phyloP scores from a whole-genome alignment of 2,888 invertebrate genomes.

The Meandrusa payeni region DNA sequence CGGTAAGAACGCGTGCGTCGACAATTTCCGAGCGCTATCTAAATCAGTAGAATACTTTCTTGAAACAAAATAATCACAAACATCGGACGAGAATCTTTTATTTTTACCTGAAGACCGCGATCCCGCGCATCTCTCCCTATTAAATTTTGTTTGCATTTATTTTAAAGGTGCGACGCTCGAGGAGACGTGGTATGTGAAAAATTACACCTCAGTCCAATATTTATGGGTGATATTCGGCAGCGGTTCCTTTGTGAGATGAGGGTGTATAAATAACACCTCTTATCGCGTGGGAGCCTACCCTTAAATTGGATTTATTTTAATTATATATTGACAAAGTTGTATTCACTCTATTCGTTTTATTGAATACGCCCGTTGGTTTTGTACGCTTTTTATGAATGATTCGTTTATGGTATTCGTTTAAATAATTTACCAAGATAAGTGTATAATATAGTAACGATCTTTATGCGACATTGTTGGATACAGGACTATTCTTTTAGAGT shows the following conservation, averaged over 20 bases:
- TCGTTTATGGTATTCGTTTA: too few species aligned
- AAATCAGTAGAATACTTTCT: slow-evolving; percentile 40
- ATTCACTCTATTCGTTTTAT: slow-evolving; percentile 28
- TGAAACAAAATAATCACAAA: slow-evolving; percentile 61
- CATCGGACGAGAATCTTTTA: slow-evolving; percentile 73
- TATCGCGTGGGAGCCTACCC: slow-evolving; percentile 80
- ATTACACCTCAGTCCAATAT: slow-evolving; percentile 81
- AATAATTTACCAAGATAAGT: too few species aligned
- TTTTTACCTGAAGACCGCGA: slow-evolving; percentile 76
- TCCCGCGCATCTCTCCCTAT: slow-evolving; percentile 80
- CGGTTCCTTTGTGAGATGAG: slow-evolving; percentile 79
- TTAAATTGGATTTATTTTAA: slow-evolving; percentile 78
- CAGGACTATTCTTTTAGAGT: not conserved
- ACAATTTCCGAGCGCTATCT: slow-evolving; percentile 14
- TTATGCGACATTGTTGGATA: too few species aligned
- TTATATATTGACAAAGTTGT: slow-evolving; percentile 68
- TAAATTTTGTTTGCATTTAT: slow-evolving; percentile 82
- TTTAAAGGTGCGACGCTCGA: slow-evolving; percentile 80
- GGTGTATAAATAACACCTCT: slow-evolving; percentile 80
- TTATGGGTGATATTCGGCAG: slow-evolving; percentile 82
- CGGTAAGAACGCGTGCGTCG: not conserved
- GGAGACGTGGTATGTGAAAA: slow-evolving; percentile 80
- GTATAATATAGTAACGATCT: too few species aligned
- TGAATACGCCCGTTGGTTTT: slow-evolving; percentile 11
- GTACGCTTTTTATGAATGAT: not conserved